phyloP scores from a whole-genome alignment of 2,113 vertebrate species.

The Mola mola region DNA sequence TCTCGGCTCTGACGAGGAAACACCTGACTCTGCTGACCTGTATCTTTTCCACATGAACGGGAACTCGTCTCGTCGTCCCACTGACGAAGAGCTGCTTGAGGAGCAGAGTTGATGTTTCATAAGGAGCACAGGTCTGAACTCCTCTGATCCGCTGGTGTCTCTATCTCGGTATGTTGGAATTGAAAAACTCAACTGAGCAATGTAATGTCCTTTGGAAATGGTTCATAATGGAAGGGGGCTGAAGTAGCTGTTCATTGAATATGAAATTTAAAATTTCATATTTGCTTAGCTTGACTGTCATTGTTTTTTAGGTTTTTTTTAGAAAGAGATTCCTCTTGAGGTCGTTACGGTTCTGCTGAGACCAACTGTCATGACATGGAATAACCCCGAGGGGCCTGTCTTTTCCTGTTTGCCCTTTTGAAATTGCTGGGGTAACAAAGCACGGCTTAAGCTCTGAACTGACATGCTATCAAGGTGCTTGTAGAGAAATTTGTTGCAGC shows the following conservation, averaged over 20 bases:
- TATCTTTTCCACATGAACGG: constrained; percentile 11
- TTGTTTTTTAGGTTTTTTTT: not conserved
- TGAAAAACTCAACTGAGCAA: constrained; percentile 50
- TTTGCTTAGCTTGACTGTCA: constrained; percentile 4
- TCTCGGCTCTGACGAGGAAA: constrained; percentile 47
- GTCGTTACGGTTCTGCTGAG: constrained; percentile 4
- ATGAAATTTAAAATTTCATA: not conserved
- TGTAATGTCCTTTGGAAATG: constrained; percentile 56
- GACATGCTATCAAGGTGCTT: constrained; percentile 1
- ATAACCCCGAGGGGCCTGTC: no score
- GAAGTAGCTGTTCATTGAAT: constrained; percentile 6
- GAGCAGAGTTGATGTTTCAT: not conserved
- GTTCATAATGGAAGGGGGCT: constrained; percentile 39
- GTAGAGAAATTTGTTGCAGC: not conserved
- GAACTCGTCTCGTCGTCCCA: not conserved
- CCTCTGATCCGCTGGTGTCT: constrained; percentile 48
- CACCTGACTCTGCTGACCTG: constrained; percentile 45
- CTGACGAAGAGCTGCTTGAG: constrained; percentile 18
- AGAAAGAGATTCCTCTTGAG: not conserved
- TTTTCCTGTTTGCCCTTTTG: not conserved
- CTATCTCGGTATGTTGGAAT: constrained; percentile 42
- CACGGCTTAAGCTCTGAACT: constrained; percentile 9
- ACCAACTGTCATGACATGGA: constrained; percentile 1
- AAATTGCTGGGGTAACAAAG: constrained; percentile 20
- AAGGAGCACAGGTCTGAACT: constrained; percentile 27